Percentiles rank a stretch among this genome's conserved stretches.
These are phyloP conservation scores for Gobio occitaniae DNA, from an alignment of 2,797 vertebrate species.

Conservation along the genomic window DNA sequence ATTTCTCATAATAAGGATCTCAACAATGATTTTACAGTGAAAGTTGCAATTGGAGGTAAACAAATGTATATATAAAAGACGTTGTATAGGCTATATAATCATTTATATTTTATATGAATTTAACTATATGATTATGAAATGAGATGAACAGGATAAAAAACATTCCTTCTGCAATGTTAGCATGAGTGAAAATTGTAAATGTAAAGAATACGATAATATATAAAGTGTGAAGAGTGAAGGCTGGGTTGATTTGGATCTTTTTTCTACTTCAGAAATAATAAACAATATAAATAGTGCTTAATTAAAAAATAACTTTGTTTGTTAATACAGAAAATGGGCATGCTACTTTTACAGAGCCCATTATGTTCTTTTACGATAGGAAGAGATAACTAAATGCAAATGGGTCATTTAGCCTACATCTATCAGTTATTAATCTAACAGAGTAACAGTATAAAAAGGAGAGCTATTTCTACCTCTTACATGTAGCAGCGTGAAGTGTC, in stretches of 20 bases:
- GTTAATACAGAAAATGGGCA: background rate
- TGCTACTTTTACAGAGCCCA: background rate
- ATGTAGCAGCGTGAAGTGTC: background rate
- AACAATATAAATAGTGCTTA: constrained; percentile 1
- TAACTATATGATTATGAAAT: background rate
- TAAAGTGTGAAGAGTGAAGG: background rate
- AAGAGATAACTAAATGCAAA: background rate
- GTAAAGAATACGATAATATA: background rate
- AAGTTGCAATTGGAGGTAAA: background rate
- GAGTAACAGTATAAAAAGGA: background rate
- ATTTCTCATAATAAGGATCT: background rate
- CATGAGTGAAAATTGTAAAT: background rate
- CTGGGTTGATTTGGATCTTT: background rate
- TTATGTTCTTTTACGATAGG: background rate
- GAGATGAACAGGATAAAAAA: background rate
- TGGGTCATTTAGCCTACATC: background rate
- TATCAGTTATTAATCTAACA: background rate
- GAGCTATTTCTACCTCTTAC: background rate
- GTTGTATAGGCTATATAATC: too few relatives aligned
- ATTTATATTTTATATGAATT: background rate
- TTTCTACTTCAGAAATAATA: background rate
- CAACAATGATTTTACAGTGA: background rate
- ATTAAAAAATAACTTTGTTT: background rate
- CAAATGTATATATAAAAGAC: background rate
- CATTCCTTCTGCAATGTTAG: background rate